Evolutionary conservation across 2,888 invertebrate species (phyloP).

Genomic region (Phoenoteleia sp.): DNA sequence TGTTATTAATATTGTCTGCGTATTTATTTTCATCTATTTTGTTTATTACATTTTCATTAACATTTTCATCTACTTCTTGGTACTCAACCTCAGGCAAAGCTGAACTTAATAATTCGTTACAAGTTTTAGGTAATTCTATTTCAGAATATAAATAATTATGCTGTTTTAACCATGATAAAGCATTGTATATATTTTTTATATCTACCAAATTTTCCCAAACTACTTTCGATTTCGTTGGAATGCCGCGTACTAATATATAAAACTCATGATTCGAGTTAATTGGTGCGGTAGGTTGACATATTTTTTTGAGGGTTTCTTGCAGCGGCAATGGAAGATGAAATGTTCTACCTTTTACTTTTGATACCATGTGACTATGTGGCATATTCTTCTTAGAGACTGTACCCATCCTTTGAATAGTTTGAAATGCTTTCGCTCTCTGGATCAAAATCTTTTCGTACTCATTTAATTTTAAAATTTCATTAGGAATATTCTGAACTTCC

Average conservation of each 20-base stretch:
- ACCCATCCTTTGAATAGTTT: slow-evolving; percentile 78
- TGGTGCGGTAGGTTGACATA: background rate
- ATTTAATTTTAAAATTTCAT: slow-evolving; percentile 73
- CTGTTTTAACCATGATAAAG: slow-evolving; percentile 76
- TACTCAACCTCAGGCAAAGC: slow-evolving; percentile 38
- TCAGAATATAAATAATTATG: slow-evolving; percentile 76
- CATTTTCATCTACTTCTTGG: too few relatives aligned
- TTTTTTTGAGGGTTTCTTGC: slow-evolving; percentile 79
- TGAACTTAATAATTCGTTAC: slow-evolving; percentile 27
- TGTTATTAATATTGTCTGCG: too few relatives aligned
- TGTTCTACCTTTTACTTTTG: slow-evolving; percentile 69
- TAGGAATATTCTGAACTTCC: slow-evolving; percentile 39
- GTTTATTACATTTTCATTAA: too few relatives aligned
- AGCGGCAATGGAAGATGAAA: slow-evolving; percentile 78
- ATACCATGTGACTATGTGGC: slow-evolving; percentile 74
- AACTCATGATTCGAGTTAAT: background rate
- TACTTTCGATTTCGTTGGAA: slow-evolving; percentile 76
- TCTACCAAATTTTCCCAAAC: too few relatives aligned
- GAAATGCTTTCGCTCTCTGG: too few relatives aligned
- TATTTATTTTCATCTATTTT: slow-evolving; percentile 27
- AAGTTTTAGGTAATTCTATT: slow-evolving; percentile 73
- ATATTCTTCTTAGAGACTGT: slow-evolving; percentile 78
- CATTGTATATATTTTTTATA: slow-evolving; percentile 78
- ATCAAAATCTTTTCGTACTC: too few relatives aligned
- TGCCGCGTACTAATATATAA: slow-evolving; percentile 76